These are phyloP conservation scores for Andrena hattorfiana DNA, from an alignment of 2,888 invertebrate species.

Conservation along the genomic window DNA sequence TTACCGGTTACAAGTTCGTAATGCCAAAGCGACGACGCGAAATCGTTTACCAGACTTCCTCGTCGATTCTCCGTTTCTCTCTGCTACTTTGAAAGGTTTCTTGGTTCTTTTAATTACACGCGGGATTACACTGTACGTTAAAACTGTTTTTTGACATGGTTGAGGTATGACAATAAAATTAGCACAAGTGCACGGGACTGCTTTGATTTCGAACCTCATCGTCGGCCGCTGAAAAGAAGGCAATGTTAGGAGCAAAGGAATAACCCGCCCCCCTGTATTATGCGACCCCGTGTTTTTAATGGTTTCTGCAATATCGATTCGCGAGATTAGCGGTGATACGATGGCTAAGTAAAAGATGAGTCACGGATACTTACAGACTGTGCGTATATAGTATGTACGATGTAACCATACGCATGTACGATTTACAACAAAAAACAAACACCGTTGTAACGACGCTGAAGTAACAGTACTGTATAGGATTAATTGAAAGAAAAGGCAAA, in stretches of 20 bases:
- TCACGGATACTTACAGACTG: constrained; percentile 27
- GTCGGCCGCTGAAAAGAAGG: neutral
- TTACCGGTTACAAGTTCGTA: neutral
- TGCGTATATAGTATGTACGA: constrained; percentile 26
- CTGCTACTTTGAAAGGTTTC: neutral
- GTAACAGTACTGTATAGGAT: constrained; percentile 57
- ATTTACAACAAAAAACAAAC: constrained; percentile 29
- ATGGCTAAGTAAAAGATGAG: constrained; percentile 24
- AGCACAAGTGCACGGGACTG: constrained; percentile 54
- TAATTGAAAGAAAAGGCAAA: constrained; percentile 49
- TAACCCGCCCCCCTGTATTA: constrained; percentile 20
- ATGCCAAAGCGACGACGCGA: constrained; percentile 35
- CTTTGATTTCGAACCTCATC: constrained; percentile 46
- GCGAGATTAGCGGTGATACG: constrained; percentile 17
- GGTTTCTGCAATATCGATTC: constrained; percentile 48
- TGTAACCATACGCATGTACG: constrained; percentile 51
- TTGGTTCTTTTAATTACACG: constrained; percentile 14
- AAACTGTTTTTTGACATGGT: constrained; percentile 54
- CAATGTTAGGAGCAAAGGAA: constrained; percentile 10
- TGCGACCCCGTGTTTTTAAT: constrained; percentile 27
- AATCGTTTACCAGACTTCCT: constrained; percentile 25
- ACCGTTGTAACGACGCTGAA: constrained; percentile 50
- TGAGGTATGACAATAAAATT: constrained; percentile 70
- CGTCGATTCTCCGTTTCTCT: constrained; percentile 23
- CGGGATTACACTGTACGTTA: constrained; percentile 29